phyloP scores from a whole-genome alignment of 2,888 invertebrate species.

The Buathra laborator region DNA sequence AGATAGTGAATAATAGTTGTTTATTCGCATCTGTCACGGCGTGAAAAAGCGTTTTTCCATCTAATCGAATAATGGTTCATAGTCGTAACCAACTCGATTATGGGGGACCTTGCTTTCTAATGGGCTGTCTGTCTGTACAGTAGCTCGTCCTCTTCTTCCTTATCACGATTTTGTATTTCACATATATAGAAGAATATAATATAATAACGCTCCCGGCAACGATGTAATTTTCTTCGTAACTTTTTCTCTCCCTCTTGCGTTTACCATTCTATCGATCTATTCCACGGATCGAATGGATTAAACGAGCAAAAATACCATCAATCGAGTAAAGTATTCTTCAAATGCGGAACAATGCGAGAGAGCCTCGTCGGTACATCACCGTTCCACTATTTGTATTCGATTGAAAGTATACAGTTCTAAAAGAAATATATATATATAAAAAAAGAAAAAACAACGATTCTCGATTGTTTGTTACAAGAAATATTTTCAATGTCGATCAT shows the following conservation, averaged over 20 bases:
- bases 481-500: conserved; percentile 59
- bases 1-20: conserved; percentile 63
- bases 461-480: conserved; percentile 20
- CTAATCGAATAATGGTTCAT: conserved; percentile 55
- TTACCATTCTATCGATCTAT: conserved; percentile 21
- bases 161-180: conserved; percentile 67
- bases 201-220: conserved; percentile 31
- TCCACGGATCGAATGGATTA: conserved; percentile 13
- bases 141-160: conserved; percentile 68
- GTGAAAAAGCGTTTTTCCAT: conserved; percentile 54
- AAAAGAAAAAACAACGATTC: neutral
- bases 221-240: conserved; percentile 43
- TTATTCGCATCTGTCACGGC: conserved; percentile 34
- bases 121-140: conserved; percentile 55
- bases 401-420: neutral
- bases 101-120: conserved; percentile 68
- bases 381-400: conserved; percentile 22
- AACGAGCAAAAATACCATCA: conserved; percentile 27
- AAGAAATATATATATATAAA: neutral
- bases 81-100: conserved; percentile 41
- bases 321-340: conserved; percentile 63
- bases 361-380: conserved; percentile 33
- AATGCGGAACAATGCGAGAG: conserved; percentile 63
- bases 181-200: conserved; percentile 33
- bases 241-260: conserved; percentile 19